Conservation (phyloP, 1,140 invertebrate species). For the Vollenhovia emeryi region DNA sequence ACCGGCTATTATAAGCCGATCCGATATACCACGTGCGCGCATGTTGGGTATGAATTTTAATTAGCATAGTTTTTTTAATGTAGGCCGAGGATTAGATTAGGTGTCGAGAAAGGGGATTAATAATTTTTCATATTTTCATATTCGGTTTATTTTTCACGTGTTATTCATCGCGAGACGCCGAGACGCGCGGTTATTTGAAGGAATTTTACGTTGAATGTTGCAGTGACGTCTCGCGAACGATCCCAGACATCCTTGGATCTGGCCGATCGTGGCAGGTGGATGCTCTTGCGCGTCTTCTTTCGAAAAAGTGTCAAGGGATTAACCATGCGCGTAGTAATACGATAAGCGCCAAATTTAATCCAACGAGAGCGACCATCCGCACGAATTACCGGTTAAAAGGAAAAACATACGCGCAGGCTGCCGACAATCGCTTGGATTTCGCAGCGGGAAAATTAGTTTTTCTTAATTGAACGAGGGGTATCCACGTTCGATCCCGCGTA, state of each 20-base stretch:
- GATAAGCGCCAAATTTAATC: conserved; percentile 81
- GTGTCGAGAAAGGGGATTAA: background rate
- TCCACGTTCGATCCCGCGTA: conserved; percentile 74
- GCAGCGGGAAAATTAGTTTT: conserved; percentile 79
- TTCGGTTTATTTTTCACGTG: background rate
- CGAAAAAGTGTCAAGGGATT: conserved; percentile 77
- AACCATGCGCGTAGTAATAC: conserved; percentile 65
- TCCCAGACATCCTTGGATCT: background rate
- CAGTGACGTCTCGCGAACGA: background rate
- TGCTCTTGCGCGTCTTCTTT: conserved; percentile 39
- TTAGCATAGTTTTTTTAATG: background rate
- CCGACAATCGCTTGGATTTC: conserved; percentile 65
- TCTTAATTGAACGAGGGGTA: conserved; percentile 78
- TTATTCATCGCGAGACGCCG: background rate
- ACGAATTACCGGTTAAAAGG: conserved; percentile 53
- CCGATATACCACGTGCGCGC: conserved; percentile 5
- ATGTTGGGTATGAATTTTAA: conserved; percentile 33
- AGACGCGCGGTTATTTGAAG: background rate
- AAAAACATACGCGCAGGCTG: conserved; percentile 53
- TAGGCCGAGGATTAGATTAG: conserved; percentile 2
- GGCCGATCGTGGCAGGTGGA: background rate
- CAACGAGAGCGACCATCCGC: conserved; percentile 60
- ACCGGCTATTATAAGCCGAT: conserved; percentile 33
- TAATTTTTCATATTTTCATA: background rate
- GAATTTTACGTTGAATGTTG: background rate